Conservation (phyloP, 2,888 invertebrate genomes). For the Neuroscelio doddi region DNA sequence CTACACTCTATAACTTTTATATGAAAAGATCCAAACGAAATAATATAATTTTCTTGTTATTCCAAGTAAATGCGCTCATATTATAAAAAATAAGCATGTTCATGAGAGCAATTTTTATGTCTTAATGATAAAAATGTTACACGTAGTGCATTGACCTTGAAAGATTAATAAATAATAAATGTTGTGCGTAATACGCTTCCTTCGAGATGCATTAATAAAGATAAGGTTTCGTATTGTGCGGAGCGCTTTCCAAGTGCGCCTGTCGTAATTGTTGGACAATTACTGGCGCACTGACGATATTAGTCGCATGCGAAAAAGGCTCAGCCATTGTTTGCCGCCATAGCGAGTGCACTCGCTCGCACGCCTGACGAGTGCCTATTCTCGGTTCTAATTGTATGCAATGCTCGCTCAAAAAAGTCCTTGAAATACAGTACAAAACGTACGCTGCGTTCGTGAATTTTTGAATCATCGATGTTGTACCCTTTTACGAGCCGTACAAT, state of each 20-base stretch:
- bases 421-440: constrained; percentile 40
- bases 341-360: constrained; percentile 22
- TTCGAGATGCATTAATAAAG: constrained; percentile 54
- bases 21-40: no score
- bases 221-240: constrained; percentile 47
- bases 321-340: constrained; percentile 56
- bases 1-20: constrained; percentile 40
- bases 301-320: constrained; percentile 60
- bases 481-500: background rate
- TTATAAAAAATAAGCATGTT: no score
- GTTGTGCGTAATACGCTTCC: constrained; percentile 24
- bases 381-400: constrained; percentile 56
- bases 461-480: constrained; percentile 20
- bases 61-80: no score
- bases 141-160: constrained; percentile 10
- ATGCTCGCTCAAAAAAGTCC: constrained; percentile 49
- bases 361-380: constrained; percentile 28
- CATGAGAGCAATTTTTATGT: no score
- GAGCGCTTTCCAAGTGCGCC: constrained; percentile 39
- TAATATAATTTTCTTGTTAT: no score
- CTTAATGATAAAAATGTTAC: constrained; percentile 28
- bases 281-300: constrained; percentile 58
- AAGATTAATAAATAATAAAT: constrained; percentile 14
- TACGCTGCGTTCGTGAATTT: constrained; percentile 24
- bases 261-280: constrained; percentile 61